phyloP scores from a whole-genome alignment of 1,140 invertebrate genomes.

The Aplysia californica region DNA sequence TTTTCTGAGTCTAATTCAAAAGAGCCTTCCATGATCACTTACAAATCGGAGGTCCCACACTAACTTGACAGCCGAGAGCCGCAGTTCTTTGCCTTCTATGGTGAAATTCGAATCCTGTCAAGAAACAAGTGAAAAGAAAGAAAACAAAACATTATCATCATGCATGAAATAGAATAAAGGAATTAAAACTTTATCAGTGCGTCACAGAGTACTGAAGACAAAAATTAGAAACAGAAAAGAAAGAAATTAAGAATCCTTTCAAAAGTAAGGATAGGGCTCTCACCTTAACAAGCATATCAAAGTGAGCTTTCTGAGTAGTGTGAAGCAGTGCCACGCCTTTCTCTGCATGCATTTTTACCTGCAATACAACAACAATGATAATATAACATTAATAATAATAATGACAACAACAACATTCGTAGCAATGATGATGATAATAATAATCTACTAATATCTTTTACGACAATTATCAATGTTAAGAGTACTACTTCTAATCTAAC shows the following conservation, averaged over 20 bases:
- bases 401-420: too few species aligned
- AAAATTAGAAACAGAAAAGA: too few species aligned
- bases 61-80: slow-evolving; percentile 59
- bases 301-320: slow-evolving; percentile 43
- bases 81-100: slow-evolving; percentile 61
- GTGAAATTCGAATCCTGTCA: slow-evolving; percentile 60
- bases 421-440: too few species aligned
- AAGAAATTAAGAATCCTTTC: too few species aligned
- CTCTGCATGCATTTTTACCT: slow-evolving; percentile 58
- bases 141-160: not conserved
- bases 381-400: not conserved
- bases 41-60: slow-evolving; percentile 66
- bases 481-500: too few species aligned
- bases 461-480: too few species aligned
- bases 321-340: slow-evolving; percentile 58
- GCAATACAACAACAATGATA: slow-evolving; percentile 11
- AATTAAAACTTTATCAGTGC: too few species aligned
- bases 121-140: not conserved
- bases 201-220: too few species aligned
- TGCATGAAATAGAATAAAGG: not conserved
- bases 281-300: slow-evolving; percentile 45
- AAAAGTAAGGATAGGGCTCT: too few species aligned
- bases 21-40: too few species aligned
- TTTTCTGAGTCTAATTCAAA: too few species aligned
- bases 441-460: too few species aligned